Percentiles rank a stretch among this genome's conserved stretches.
Conservation (phyloP, 2,113 vertebrate genomes). For the Muntiacus muntjak region DNA sequence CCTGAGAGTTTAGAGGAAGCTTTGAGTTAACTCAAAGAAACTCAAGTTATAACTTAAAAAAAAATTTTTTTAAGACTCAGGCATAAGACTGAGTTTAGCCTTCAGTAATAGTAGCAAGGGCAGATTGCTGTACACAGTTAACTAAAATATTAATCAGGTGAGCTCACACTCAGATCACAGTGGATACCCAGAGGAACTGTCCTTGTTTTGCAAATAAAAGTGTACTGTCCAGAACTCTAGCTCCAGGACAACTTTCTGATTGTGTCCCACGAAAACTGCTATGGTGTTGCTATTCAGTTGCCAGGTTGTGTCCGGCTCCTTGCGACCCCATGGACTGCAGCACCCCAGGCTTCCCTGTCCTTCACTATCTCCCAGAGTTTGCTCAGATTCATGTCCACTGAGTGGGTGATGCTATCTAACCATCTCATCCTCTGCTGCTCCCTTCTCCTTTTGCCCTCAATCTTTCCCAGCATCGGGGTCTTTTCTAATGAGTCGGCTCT, state of each 20-base stretch:
- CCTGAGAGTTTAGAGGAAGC: background rate
- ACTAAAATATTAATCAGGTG: background rate
- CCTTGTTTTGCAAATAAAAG: conserved; percentile 30
- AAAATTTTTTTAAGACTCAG: background rate
- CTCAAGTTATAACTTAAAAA: background rate
- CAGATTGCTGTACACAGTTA: background rate
- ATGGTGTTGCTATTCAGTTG: background rate
- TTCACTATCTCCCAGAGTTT: background rate
- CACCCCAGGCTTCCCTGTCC: background rate
- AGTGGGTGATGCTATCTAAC: background rate
- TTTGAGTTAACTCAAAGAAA: conserved; percentile 1
- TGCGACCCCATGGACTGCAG: background rate
- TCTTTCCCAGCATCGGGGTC: background rate
- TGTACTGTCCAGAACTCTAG: background rate
- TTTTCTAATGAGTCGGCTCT: background rate
- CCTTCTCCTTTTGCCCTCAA: background rate
- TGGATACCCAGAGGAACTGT: background rate
- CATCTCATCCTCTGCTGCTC: background rate
- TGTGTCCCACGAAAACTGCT: background rate
- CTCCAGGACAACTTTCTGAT: background rate
- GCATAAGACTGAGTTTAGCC: conserved; percentile 6
- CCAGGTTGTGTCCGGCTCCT: background rate
- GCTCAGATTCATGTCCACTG: background rate
- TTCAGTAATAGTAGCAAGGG: background rate
- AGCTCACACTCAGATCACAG: background rate